Base-by-base conservation (phyloP, 2,888 invertebrate species). In the Oconnorella tubifera region DNA sequence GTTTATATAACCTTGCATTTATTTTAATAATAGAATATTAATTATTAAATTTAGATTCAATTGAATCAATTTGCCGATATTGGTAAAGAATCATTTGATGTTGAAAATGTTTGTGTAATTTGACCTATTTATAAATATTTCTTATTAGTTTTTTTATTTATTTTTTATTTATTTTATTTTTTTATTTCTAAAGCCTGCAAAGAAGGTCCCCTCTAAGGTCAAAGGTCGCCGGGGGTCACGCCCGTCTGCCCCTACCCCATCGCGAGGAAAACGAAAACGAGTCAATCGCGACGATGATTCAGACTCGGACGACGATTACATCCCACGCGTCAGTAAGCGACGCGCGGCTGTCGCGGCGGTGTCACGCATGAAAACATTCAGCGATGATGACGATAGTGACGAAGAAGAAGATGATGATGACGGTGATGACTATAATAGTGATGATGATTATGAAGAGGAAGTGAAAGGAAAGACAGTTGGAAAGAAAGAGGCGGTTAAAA, bases 321-420 rank as follows among this genome's bases (percentile, higher is more conserved):
- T 72, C 3, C 76, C 77, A 1, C 69, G 76, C 27, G 72, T 75
- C 4, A 75, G 73, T 40, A 75, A 73, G 61, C 60, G 76, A 31
- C 64, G 77, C 58, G 74, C 72, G 6, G 71, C 71, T 29, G 68
- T 72, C 33, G 68, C 70, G 4, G 68, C 68, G 32, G 70, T 70
- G 33, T 57, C 19, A 49, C 61, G 25, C 68, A 71, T 19, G 68
- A 49, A 40, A 23, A 33, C 40, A 14, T 10, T 40, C 10, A 40
- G 40, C 40, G 59, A 62, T 28, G 48, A 61, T 55, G 61, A 55
- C 55, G 56, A 62, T 33, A 64, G 58, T 40, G 55, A 57, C 28
- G 67, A 64, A 53, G 56, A 59, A 59, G 64, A 63, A 33, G 67
- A 61, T 25, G 61, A 50, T 2, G 67, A 63, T 3, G 65, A 63